Conservation (phyloP, 2,113 vertebrate genomes). For the Ptilorrhoa leucosticta region DNA sequence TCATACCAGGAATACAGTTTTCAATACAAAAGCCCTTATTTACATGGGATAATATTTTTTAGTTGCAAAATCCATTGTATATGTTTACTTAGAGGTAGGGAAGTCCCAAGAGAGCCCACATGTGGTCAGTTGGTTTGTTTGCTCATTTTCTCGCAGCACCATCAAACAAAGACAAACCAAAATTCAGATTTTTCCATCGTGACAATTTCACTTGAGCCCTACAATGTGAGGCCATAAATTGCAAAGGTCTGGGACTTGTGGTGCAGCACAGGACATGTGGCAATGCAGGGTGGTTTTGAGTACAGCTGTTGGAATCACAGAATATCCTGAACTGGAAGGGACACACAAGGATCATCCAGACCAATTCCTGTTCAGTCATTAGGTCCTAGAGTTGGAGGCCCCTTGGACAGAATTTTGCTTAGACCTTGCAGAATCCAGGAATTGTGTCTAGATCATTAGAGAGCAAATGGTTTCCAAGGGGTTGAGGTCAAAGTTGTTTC, state of each 20-base stretch:
- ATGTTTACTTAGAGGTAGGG: background rate
- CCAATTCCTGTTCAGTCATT: background rate
- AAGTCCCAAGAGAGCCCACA: background rate
- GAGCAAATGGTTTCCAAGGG: background rate
- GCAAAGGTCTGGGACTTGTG: background rate
- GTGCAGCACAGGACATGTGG: background rate
- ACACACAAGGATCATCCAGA: background rate
- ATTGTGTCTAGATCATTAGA: background rate
- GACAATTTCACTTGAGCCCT: background rate
- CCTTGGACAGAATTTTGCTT: background rate
- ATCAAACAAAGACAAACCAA: background rate
- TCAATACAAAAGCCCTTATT: background rate
- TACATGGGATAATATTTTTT: background rate
- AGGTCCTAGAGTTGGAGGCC: background rate
- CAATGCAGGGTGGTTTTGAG: background rate
- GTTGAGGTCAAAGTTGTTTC: background rate
- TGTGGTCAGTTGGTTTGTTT: background rate
- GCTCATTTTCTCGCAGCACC: background rate
- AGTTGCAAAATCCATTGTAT: background rate
- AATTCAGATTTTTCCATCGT: background rate
- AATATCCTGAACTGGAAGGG: background rate
- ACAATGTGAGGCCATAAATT: background rate
- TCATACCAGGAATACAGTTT: background rate
- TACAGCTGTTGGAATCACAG: background rate
- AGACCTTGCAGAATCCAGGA: background rate